phyloP scores from a whole-genome alignment of 2,888 invertebrate species.

The Therioaphis trifolii region DNA sequence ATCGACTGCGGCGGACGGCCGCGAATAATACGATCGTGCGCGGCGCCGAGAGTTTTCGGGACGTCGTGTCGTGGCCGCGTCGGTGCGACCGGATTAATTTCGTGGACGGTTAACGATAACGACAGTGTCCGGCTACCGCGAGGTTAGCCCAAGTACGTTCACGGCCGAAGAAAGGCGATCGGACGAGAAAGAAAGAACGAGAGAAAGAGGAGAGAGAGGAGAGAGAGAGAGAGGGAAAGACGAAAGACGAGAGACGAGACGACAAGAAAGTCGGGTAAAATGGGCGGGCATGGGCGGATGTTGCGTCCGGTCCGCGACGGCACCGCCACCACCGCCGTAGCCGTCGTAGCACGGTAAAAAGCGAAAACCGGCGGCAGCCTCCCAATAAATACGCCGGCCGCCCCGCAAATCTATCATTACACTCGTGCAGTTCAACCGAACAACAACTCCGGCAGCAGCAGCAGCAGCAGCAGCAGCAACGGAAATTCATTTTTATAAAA shows the following conservation, averaged over 20 bases:
- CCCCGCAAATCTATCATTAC: conserved; percentile 50
- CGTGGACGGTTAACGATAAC: conserved; percentile 56
- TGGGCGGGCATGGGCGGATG: conserved; percentile 41
- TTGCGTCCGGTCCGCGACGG: conserved; percentile 51
- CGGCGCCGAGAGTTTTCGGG: too few relatives aligned
- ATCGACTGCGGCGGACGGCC: too few relatives aligned
- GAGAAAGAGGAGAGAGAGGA: too few relatives aligned
- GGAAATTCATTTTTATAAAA: background rate
- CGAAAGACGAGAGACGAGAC: background rate
- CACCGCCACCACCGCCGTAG: background rate
- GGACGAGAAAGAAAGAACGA: background rate
- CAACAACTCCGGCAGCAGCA: conserved; percentile 23
- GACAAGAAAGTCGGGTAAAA: conserved; percentile 54
- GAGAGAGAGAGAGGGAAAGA: too few relatives aligned
- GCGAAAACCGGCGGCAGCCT: conserved; percentile 50
- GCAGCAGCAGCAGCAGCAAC: conserved; percentile 20
- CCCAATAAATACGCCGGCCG: conserved; percentile 58
- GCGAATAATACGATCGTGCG: too few relatives aligned
- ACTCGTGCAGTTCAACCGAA: conserved; percentile 34
- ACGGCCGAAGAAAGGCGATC: conserved; percentile 44
- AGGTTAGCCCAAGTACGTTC: conserved; percentile 25
- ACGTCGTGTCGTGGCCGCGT: too few relatives aligned
- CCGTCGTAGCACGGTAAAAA: conserved; percentile 32
- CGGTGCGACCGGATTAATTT: background rate
- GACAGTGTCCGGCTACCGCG: conserved; percentile 49